Evolutionary conservation across 2,797 vertebrate genomes (phyloP), one percentile per base, ranked within the genome.

Genomic region (Pelobates cultripes): DNA sequence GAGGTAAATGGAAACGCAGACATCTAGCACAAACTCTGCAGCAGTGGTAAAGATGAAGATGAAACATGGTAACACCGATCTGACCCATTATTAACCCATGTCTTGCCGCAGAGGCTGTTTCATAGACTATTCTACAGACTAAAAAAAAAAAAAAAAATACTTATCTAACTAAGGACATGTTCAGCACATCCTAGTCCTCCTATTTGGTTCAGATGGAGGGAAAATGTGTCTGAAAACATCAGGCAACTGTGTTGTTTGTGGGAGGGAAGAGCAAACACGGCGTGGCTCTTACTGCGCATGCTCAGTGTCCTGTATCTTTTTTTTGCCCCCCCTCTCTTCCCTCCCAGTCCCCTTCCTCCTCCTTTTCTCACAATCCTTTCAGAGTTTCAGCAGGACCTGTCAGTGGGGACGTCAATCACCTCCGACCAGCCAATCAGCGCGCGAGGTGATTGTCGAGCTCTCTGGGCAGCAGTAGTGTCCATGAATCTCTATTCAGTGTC

Each of bases 401-500:
- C 96, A 96, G 92, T 86, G 86, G 94, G 96, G 96, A 97, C 96
- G 96, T 97, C 94, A 95, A 94, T 89, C 91, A 94, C 86, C 9
- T 82, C 82, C 90, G 88, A 86, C 87, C 91, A 93, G 95, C 97
- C 97, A 98, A 98, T 97, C 93, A 94, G 93, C 92, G 84, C 80
- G 89, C 90, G 82, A 86, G 91, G 91, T 93, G 91, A 95, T 96
- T 96, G 96, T 97, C 96, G 90, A 90, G 94, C 95, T 94, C 94
- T 87, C 92, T 92, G 93, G 95, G 95, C 93, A 93, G 90, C 89
- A 93, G 93, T 92, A 91, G 89, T 90, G 91, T 94, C 95, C 94
- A 92, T 90, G 94, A 95, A 95, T 95, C 94, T 95, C 96, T 95
- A 96, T 95, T 97, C 96, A 97, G 94, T 93, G 86, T 87, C 94